Percentiles rank a stretch among this genome's conserved stretches.
Evolutionary conservation across 2,113 vertebrate species (phyloP).

Genomic region (Megalops atlanticus): DNA sequence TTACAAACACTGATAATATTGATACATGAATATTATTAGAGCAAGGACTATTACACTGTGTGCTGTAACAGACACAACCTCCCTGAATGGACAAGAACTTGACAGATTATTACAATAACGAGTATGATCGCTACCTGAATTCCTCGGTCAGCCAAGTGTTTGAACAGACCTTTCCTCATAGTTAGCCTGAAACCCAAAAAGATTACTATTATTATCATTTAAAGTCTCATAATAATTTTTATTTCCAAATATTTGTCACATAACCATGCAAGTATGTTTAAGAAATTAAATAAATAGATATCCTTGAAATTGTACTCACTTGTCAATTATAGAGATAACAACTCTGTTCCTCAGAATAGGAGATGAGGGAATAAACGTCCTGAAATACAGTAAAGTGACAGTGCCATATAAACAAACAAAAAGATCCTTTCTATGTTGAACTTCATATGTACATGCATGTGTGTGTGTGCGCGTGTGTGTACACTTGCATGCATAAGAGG

Average conservation of each 20-base stretch:
- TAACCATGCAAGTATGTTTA: no score
- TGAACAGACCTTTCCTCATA: slow-evolving; percentile 81
- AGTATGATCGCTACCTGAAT: slow-evolving; percentile 73
- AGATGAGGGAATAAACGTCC: slow-evolving; percentile 64
- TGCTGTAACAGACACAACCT: background rate
- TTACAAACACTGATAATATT: no score
- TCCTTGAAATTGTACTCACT: slow-evolving; percentile 45
- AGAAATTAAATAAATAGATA: background rate
- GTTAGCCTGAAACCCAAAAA: slow-evolving; percentile 65
- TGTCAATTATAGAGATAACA: slow-evolving; percentile 58
- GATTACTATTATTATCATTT: background rate
- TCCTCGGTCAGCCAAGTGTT: slow-evolving; percentile 76
- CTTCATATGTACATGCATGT: no score
- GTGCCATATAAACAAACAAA: background rate
- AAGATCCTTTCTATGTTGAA: background rate
- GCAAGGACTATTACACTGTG: background rate
- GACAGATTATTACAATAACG: background rate
- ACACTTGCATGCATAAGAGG: no score
- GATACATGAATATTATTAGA: background rate
- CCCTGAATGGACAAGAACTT: background rate
- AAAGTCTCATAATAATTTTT: background rate
- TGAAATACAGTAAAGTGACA: slow-evolving; percentile 41
- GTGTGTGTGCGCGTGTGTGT: no score
- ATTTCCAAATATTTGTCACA: no score
- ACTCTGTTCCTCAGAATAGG: slow-evolving; percentile 55